Base-by-base conservation (phyloP, 2,113 vertebrate species). In the Ovis canadensis region DNA sequence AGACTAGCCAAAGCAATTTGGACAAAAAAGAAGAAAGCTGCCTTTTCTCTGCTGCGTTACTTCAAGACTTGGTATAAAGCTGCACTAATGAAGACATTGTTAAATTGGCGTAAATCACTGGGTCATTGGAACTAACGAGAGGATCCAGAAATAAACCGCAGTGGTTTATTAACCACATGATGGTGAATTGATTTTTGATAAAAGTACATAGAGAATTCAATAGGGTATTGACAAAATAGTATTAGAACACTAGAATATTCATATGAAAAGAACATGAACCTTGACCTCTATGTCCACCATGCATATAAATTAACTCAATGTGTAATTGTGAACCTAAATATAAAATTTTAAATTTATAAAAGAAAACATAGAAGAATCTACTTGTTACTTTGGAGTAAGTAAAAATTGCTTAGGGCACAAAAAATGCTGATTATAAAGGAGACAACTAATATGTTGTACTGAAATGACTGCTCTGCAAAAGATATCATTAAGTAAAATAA, bases 1-100 rank as follows among this genome's bases (percentile, higher is more conserved):
- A 81, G 36, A 90, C 62, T 83, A 90, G 83, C 27, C 55, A 77
- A 90, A 82, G 43, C n/a, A 96, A 11, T 90, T 96, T 92, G 90
- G 36, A 84, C 43, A 21, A 27, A 84, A 77, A 48, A 89, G 33
- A 80, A 60, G 23, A 71, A 81, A 81, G 48, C 84, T 94, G n/a
- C n/a, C 19, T 36, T 71, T 71, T 36, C 45, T 82, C 64, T 91
- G 21, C n/a, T 82, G 5, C 23, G 3, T 92, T 86, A 83, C 40
- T 90, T 94, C 6, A 96, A 83, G 43, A 80, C 43, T 93, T 94
- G 27, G 5, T 77, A 13, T 74, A 91, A 90, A 80, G 15, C 31
- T 81, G 17, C 12, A 45, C 11, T 62, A 81, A 88, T 60, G n/a
- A 87, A 94, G 86, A 83, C 45, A 48, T 2, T 92, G 7, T 86